phyloP scores from a whole-genome alignment of 2,888 invertebrate genomes.

The Phoenoteleia sp. region DNA sequence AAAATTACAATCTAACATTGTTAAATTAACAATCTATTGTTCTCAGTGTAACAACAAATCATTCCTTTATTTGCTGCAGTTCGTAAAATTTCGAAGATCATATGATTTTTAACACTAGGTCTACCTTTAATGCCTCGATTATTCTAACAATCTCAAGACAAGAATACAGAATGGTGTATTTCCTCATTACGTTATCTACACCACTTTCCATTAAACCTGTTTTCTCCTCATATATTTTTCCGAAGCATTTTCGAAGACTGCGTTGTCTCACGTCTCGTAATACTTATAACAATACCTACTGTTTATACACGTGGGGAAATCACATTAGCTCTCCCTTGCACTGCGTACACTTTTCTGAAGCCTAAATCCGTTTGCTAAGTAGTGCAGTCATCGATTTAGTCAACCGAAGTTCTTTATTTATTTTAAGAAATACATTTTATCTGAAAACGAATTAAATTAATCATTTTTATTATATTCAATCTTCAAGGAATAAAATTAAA shows the following conservation, averaged over 20 bases:
- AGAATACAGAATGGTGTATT: slow-evolving; percentile 56
- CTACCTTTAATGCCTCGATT: slow-evolving; percentile 61
- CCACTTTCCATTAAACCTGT: slow-evolving; percentile 54
- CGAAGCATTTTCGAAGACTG: slow-evolving; percentile 10
- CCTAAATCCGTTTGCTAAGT: background rate
- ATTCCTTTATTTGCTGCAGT: too few relatives aligned
- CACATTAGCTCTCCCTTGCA: background rate
- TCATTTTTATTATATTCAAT: too few relatives aligned
- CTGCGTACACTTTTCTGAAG: background rate
- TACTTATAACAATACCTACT: slow-evolving; percentile 23
- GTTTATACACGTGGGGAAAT: slow-evolving; percentile 29
- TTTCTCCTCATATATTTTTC: slow-evolving; percentile 55
- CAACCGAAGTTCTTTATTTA: background rate
- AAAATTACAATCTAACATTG: too few relatives aligned
- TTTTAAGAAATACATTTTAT: too few relatives aligned
- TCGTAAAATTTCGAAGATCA: slow-evolving; percentile 57
- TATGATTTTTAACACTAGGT: slow-evolving; percentile 45
- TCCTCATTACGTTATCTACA: slow-evolving; percentile 59
- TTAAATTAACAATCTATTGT: too few relatives aligned
- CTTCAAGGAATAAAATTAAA: too few relatives aligned
- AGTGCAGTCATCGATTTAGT: background rate
- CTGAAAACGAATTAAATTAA: too few relatives aligned
- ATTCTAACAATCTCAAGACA: slow-evolving; percentile 56
- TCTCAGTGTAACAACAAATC: too few relatives aligned
- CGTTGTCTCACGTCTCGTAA: background rate